phyloP scores from a whole-genome alignment of 2,797 vertebrate species.

The Clarias platycephalus region DNA sequence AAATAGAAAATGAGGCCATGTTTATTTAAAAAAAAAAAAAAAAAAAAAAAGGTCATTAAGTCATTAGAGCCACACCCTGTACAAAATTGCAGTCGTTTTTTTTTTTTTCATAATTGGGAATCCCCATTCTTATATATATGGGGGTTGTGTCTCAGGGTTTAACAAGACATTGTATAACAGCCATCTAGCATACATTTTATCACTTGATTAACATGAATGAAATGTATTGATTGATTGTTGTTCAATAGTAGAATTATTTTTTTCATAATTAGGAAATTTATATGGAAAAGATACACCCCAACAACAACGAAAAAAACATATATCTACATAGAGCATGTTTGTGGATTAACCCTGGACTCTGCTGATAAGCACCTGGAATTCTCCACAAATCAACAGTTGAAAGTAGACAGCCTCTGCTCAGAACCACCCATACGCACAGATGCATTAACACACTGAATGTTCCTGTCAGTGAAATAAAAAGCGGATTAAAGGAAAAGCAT shows the following conservation, averaged over 20 bases:
- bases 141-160: not conserved
- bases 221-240: not conserved
- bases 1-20: constrained; percentile 61
- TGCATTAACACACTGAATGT: constrained; percentile 54
- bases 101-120: constrained; percentile 62
- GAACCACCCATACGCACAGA: constrained; percentile 45
- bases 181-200: not conserved
- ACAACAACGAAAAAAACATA: constrained; percentile 33
- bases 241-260: too few relatives aligned
- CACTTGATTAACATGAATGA: not conserved
- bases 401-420: constrained; percentile 53
- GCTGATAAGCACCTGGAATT: constrained; percentile 70
- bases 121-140: constrained; percentile 40
- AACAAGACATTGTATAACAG: not conserved
- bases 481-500: constrained; percentile 67
- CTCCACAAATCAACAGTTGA: constrained; percentile 64
- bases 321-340: constrained; percentile 66
- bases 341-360: constrained; percentile 75
- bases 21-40: constrained; percentile 63
- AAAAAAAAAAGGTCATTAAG: constrained; percentile 61
- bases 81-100: constrained; percentile 63
- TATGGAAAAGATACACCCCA: not conserved
- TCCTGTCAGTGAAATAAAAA: constrained; percentile 66
- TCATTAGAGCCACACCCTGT: constrained; percentile 67
- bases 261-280: not conserved